Percentiles rank a stretch among this genome's conserved stretches.
Evolutionary conservation across 2,888 invertebrate species (phyloP).

Genomic region (Papilio protenor): DNA sequence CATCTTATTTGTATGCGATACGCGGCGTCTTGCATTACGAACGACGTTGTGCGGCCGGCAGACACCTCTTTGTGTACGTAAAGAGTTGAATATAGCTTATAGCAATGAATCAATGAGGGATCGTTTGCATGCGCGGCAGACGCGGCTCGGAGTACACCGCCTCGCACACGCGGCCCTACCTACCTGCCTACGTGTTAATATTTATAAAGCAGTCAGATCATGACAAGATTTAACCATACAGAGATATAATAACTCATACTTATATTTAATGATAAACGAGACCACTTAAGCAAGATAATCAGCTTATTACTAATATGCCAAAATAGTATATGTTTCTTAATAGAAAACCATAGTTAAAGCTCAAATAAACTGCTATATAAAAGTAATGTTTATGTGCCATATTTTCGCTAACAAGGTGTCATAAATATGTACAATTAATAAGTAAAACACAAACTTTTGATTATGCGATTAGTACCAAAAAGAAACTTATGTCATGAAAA

Average conservation of each 20-base stretch:
- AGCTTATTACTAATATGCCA: background rate
- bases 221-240: background rate
- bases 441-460: background rate
- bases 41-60: constrained; percentile 37
- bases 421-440: background rate
- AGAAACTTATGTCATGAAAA: no score
- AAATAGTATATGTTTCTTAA: background rate
- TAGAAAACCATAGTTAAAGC: background rate
- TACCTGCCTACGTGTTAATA: constrained; percentile 36
- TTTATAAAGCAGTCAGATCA: constrained; percentile 3
- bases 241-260: background rate
- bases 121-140: constrained; percentile 59
- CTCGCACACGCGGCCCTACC: constrained; percentile 49
- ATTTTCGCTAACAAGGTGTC: background rate
- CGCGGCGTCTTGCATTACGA: constrained; percentile 47
- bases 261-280: background rate
- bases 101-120: constrained; percentile 49
- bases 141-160: constrained; percentile 54
- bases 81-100: constrained; percentile 54
- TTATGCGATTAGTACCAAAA: background rate
- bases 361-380: background rate
- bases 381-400: background rate
- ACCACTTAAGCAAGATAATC: background rate
- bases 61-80: constrained; percentile 45
- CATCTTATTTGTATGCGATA: constrained; percentile 52